These are phyloP conservation scores for Helostoma temminkii DNA, from an alignment of 2,797 vertebrate genomes.

Conservation along the genomic window DNA sequence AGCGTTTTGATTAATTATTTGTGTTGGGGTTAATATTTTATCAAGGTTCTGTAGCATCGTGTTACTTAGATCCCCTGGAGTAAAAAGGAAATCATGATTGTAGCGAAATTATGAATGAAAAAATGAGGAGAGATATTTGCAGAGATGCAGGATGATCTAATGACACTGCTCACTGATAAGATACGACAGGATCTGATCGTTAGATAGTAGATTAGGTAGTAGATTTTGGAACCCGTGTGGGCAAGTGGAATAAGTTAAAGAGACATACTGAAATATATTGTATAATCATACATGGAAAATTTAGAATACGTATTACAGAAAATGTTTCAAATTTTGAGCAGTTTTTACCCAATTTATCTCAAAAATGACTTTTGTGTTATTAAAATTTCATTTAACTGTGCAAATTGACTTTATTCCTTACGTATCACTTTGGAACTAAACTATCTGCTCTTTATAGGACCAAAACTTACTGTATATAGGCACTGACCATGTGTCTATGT, in stretches of 20 bases:
- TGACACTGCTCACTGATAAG: neutral
- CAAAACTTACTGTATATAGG: neutral
- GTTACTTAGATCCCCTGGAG: constrained; percentile 47
- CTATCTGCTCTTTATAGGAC: too few species aligned
- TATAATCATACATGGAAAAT: too few species aligned
- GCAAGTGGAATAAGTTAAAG: too few species aligned
- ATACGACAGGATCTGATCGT: neutral
- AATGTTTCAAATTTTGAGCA: too few species aligned
- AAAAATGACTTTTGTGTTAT: too few species aligned
- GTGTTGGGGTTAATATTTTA: constrained; percentile 73
- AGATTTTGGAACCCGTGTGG: too few species aligned
- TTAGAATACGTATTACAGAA: too few species aligned
- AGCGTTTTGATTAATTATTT: constrained; percentile 74
- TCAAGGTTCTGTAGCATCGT: constrained; percentile 54
- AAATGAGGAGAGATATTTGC: neutral
- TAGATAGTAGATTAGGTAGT: too few species aligned
- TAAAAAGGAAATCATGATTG: constrained; percentile 3
- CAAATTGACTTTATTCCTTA: too few species aligned
- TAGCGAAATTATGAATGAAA: constrained; percentile 53
- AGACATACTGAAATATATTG: too few species aligned
- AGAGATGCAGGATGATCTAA: neutral
- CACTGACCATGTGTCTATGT: neutral
- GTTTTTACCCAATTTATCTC: too few species aligned
- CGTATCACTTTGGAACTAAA: neutral
- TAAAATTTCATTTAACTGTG: neutral